Evolutionary conservation across 2,797 vertebrate genomes (phyloP), one percentile per base, ranked within the genome.

Genomic region (Enteromius viviparus): DNA sequence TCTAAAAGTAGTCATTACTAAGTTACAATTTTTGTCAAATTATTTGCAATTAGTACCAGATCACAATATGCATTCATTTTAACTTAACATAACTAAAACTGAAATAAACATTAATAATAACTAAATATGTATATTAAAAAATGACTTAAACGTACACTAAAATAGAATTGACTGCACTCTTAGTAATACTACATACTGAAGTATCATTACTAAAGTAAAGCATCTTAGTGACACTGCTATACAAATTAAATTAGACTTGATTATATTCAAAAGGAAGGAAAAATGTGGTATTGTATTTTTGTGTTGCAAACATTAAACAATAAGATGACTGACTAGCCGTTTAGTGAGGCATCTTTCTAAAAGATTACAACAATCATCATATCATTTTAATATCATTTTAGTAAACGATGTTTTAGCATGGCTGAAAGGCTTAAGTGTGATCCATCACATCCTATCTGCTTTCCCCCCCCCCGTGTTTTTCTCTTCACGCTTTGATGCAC

Each of bases 401-500:
- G 42, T 23, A 74, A 62, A 40, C 3, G n/a, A 37, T 26, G 75
- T 64, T 83, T 86, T 78, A 70, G 11, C 51, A 83, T 68, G 68
- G 23, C 51, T 80, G 37, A 87, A 83, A 80, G 21, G 72, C 81
- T 51, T 51, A n/a, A 55, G 45, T 11, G 6, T 45, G 64, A 84
- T 83, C 83, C 82, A 45, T 84, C 76, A 80, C 83, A 82, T 80
- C 64, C 75, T 79, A 68, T 78, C 75, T 80, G 83, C 85, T 80
- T 86, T 85, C 47, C 82, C 65, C 40, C 65, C 40, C 40, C 21
- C 0, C 26, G 1, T 51, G 29, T 80, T 76, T 83, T 71, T 83
- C 80, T 85, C 81, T 87, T 87, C 88, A 87, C 81, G 85, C 86
- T 87, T 82, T 83, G 70, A 86, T 85, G 86, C 83, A 85, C 87